These are phyloP conservation scores for Endomychus coccineus DNA, from an alignment of 2,888 invertebrate genomes.

Conservation along the genomic window DNA sequence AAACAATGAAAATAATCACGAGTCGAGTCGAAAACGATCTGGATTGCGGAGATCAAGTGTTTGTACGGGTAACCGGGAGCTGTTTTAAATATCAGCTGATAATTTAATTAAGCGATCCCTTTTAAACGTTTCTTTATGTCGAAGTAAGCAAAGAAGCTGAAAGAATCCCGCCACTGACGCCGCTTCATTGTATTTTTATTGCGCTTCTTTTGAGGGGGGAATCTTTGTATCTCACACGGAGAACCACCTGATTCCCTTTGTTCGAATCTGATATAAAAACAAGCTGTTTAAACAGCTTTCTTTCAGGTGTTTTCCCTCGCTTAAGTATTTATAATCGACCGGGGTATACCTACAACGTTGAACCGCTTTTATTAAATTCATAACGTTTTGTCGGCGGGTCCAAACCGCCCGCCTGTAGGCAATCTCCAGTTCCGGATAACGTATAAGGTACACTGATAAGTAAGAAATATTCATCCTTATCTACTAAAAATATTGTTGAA, in stretches of 20 bases:
- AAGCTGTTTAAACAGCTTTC: constrained; percentile 14
- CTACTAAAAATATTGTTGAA: too few species aligned
- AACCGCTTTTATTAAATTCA: constrained; percentile 13
- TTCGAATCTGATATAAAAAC: constrained; percentile 18
- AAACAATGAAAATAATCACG: constrained; percentile 23
- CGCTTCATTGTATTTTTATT: constrained; percentile 37
- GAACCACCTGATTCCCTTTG: constrained; percentile 33
- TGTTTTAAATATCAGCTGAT: constrained; percentile 45
- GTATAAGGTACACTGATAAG: too few species aligned
- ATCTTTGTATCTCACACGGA: constrained; percentile 27
- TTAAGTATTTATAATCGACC: constrained; percentile 15
- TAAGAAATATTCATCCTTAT: too few species aligned
- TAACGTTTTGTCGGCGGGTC: constrained; percentile 9
- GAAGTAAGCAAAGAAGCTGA: constrained; percentile 32
- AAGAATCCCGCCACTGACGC: constrained; percentile 29
- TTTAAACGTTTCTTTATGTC: constrained; percentile 36
- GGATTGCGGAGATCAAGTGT: constrained; percentile 29
- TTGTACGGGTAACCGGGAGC: constrained; percentile 33
- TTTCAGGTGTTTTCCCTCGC: constrained; percentile 15
- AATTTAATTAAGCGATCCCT: constrained; percentile 45
- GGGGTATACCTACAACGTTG: constrained; percentile 6
- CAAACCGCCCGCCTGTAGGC: too few species aligned
- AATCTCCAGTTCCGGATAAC: too few species aligned
- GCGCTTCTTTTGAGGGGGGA: constrained; percentile 29
- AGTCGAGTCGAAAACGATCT: constrained; percentile 17